These are phyloP conservation scores for Cavia aperea DNA, from an alignment of 2,113 vertebrate genomes.

Conservation along the genomic window DNA sequence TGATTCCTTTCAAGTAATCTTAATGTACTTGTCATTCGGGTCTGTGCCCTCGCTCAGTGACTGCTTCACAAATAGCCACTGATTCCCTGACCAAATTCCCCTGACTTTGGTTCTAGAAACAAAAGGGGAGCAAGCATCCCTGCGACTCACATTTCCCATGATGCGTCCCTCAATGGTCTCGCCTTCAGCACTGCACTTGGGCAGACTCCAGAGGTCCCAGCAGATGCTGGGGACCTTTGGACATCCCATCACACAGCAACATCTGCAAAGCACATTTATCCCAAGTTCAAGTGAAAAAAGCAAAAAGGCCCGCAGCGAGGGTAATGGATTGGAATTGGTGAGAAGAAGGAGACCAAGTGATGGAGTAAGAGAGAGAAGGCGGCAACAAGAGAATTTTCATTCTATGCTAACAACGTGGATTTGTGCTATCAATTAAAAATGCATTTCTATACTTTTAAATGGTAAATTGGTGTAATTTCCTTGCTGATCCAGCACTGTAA, in stretches of 20 bases:
- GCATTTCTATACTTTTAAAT: background rate
- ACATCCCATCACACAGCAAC: conserved; percentile 60
- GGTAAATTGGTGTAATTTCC: background rate
- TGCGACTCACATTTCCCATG: conserved; percentile 44
- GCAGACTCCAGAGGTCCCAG: conserved; percentile 61
- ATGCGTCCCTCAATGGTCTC: conserved; percentile 61
- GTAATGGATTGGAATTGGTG: background rate
- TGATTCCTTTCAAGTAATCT: background rate
- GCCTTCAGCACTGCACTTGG: conserved; percentile 68
- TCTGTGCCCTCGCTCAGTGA: conserved; percentile 64
- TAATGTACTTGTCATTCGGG: too few relatives aligned
- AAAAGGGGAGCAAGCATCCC: conserved; percentile 60
- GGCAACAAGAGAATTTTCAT: accelerated
- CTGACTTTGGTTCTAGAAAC: conserved; percentile 30
- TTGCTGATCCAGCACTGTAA: background rate
- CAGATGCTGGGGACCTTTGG: conserved; percentile 50
- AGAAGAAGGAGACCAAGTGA: background rate
- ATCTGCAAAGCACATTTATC: conserved; percentile 44
- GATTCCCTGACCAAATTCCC: background rate
- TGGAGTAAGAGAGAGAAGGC: background rate
- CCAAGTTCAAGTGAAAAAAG: conserved; percentile 19
- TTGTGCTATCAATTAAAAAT: background rate
- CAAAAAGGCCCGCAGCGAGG: background rate
- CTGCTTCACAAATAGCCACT: conserved; percentile 46
- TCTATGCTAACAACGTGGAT: background rate